Base-by-base conservation (phyloP, 2,797 vertebrate genomes). In the Chelidonichthys spinosus region DNA sequence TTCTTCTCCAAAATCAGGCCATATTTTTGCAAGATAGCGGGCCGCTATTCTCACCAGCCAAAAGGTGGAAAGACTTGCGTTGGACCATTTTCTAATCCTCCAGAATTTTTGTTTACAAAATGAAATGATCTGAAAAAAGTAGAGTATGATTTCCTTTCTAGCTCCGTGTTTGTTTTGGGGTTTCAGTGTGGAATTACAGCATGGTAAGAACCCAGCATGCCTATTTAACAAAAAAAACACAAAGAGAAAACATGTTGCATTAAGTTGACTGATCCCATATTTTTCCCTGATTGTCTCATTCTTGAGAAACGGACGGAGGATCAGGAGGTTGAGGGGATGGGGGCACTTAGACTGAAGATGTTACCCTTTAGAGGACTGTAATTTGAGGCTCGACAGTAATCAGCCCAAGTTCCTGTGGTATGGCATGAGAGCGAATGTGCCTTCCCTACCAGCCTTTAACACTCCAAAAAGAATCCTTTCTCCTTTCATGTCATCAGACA, bases 381-480 rank as follows among this genome's bases (percentile, higher is more conserved):
- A 94, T 94, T 94, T 93, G 84, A 89, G 90, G 90, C 85, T 90
- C 79, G 87, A 89, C 86, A 78, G 86, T 91, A 93, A 94, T 94
- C 92, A 93, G 88, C 47, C 84, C 4, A 42, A 79, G 91, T 87
- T 92, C 85, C 86, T 88, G 90, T 87, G 92, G 93, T 87, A 78
- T 92, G 90, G 89, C 84, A 53, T 91, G 87, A 88, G 85, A 90
- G 87, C 78, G 81, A 86, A 84, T 77, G 84, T 75, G 88, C 81
- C 78, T 78, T 82, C 82, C 55, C 76, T 17, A 77, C 72, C 74
- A 88, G 90, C 76, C 85, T 83, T 82, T 84, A 88, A 92, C 87
- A 88, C 90, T 89, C 79, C 84, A 36, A 7, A 83, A 85, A 87
- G 50, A 74, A 68, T 73, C 70, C 72, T 78, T 79, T 68, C 67